Base-by-base conservation (phyloP, 2,888 invertebrate species). In the Amblyjoppa fuscipennis region DNA sequence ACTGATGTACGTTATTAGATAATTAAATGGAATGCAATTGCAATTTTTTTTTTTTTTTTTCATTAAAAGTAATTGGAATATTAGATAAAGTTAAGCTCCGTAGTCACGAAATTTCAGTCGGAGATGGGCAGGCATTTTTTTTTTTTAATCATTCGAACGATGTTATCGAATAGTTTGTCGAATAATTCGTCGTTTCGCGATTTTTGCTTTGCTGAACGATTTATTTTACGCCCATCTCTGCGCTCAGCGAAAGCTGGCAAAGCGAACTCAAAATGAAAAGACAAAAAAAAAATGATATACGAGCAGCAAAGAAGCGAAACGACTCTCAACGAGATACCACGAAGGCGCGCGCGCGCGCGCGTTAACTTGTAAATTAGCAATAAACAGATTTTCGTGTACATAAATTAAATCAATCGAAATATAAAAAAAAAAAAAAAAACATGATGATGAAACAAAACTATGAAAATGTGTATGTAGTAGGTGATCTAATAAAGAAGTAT, bases 361-460 rank as follows among this genome's bases (percentile, higher is more conserved):
- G 20, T 80, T 69, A 87, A 90, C 90, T 90, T 91, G 92, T 93
- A 91, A 93, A 92, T 91, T 93, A 93, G 93, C 92, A 92, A 93
- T 93, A 93, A 92, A 91, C 75, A 79, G 84, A 84, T 86, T 78
- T 90, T 88, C 85, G 88, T 91, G 92, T 91, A 92, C 86, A 92
- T 92, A 92, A 91, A 86, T 84, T 86, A 88, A 87, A 83, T 80
- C 13, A 79, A 84, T 82, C 59, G 73, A 80, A 53, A 77, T 81
- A 77, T 75, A 69, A 51, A 71, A 83, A 77, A 71, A 71, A 83
- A 81, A 59, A 59, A 11, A 59, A 28, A 59, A n/a, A n/a, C n/a
- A 49, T 61, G 73, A 85, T 38, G 66, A 82, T 7, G 41, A 77
- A 81, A 64, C 61, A 83, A 70, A 76, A 83, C 74, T 85, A 78